phyloP scores from a whole-genome alignment of 2,113 vertebrate species.

The Neodon shergylaensis region DNA sequence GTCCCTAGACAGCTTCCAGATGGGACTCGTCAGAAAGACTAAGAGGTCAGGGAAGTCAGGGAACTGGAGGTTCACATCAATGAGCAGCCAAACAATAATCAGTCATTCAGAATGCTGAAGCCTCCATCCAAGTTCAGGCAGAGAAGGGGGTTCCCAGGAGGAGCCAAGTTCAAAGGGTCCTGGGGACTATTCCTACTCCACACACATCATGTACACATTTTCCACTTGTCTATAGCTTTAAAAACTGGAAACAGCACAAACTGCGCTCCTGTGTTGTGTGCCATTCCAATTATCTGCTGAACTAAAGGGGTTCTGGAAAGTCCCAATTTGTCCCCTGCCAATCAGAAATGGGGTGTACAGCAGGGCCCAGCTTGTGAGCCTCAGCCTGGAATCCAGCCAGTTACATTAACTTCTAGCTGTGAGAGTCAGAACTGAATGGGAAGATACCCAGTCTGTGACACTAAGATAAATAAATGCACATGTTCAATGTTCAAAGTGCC shows the following conservation, averaged over 20 bases:
- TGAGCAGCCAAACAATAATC: not conserved
- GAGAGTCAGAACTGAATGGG: rapidly evolving
- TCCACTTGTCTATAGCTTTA: not conserved
- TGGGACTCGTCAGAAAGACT: not conserved
- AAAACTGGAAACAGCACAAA: not conserved
- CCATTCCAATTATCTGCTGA: not conserved
- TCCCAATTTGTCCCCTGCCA: not conserved
- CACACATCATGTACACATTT: no score
- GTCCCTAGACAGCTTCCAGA: no score
- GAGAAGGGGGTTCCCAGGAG: no score
- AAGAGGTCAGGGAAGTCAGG: not conserved
- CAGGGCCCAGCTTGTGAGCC: not conserved
- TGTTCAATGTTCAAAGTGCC: not conserved
- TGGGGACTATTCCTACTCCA: not conserved
- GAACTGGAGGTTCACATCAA: not conserved
- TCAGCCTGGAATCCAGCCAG: not conserved
- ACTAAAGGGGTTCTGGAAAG: not conserved
- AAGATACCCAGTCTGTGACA: not conserved
- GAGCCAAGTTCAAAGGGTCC: not conserved
- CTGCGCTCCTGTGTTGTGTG: not conserved
- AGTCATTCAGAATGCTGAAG: not conserved
- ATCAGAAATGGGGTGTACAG: not conserved
- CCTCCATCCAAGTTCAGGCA: not conserved
- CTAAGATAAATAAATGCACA: not conserved
- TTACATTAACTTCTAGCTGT: not conserved